These are phyloP conservation scores for Dolichotis patagonum DNA, from an alignment of 2,113 vertebrate species.

Conservation along the genomic window DNA sequence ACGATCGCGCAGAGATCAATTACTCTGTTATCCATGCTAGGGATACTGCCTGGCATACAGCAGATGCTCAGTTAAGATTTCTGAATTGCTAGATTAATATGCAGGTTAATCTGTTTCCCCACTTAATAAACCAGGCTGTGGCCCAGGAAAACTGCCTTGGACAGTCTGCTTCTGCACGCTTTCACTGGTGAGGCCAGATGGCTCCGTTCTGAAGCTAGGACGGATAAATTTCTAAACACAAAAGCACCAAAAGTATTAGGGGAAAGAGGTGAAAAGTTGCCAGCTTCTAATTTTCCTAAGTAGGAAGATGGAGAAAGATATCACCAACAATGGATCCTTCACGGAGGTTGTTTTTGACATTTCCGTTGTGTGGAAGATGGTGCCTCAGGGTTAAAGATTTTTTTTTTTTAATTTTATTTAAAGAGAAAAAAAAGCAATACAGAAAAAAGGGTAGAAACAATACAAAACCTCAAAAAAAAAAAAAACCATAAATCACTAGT, in stretches of 20 bases:
- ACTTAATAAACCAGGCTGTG: neutral
- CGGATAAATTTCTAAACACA: neutral
- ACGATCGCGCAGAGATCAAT: neutral
- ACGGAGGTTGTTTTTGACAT: neutral
- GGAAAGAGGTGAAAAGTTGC: neutral
- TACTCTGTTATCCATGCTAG: neutral
- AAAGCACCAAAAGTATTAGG: neutral
- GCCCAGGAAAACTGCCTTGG: neutral
- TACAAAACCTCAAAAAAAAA: no score
- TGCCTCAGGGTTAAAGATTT: neutral
- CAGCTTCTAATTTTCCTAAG: slow-evolving; percentile 5
- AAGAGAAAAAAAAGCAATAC: no score
- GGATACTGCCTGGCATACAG: neutral
- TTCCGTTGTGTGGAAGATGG: neutral
- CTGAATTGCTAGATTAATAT: slow-evolving; percentile 5
- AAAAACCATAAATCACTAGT: no score
- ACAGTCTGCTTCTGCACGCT: neutral
- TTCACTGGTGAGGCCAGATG: neutral
- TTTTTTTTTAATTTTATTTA: no score
- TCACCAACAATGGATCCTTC: neutral
- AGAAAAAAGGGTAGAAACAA: no score
- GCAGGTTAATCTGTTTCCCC: neutral
- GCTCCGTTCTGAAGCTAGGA: neutral
- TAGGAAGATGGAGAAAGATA: neutral
- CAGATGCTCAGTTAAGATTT: neutral